These are phyloP conservation scores for Drepana falcataria DNA, from an alignment of 2,888 invertebrate genomes.

Conservation along the genomic window DNA sequence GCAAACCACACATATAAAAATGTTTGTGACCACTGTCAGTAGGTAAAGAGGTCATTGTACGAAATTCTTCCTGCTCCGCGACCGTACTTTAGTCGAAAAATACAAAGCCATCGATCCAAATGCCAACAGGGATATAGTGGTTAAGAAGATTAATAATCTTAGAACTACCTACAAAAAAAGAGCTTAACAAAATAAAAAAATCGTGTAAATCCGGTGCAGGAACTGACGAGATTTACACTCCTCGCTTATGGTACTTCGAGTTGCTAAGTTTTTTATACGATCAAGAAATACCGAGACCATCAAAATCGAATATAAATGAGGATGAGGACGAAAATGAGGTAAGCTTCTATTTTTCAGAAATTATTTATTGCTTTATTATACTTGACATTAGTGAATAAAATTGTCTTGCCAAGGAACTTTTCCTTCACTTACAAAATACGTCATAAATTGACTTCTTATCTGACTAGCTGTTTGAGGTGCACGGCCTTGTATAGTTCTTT, in stretches of 20 bases:
- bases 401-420: too few species aligned
- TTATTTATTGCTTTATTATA: too few species aligned
- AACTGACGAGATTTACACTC: neutral
- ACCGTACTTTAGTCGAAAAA: constrained; percentile 6
- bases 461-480: too few species aligned
- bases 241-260: neutral
- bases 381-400: too few species aligned
- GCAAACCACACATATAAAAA: too few species aligned
- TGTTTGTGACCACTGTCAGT: too few species aligned
- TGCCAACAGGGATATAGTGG: constrained; percentile 5
- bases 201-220: neutral
- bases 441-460: too few species aligned
- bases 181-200: neutral
- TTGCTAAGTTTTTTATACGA: neutral
- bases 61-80: too few species aligned
- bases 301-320: neutral
- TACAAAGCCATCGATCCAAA: constrained; percentile 5
- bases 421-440: too few species aligned
- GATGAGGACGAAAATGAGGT: neutral
- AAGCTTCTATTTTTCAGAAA: too few species aligned
- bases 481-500: too few species aligned
- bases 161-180: neutral
- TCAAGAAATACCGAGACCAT: neutral
- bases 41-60: too few species aligned
- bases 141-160: constrained; percentile 8